phyloP scores from a whole-genome alignment of 1,140 invertebrate species.

The Tetranychus cinnabarinus region DNA sequence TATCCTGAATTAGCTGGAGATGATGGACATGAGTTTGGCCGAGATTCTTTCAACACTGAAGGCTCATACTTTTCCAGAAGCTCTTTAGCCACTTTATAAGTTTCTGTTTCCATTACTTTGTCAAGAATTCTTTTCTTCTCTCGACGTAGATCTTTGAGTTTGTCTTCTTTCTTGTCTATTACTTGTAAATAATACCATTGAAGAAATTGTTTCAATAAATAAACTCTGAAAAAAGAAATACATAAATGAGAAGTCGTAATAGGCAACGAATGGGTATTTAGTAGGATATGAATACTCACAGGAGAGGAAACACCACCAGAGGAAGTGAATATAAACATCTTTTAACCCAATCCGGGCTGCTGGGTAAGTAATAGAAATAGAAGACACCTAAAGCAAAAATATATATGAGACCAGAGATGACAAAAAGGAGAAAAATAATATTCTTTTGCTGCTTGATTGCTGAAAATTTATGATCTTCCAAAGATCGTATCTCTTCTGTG shows the following conservation, averaged over 20 bases:
- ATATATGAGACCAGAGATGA: slow-evolving; percentile 54
- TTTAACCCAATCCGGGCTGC: background rate
- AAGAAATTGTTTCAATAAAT: slow-evolving; percentile 45
- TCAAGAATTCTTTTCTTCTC: slow-evolving; percentile 74
- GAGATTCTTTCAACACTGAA: slow-evolving; percentile 24
- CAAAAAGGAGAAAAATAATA: slow-evolving; percentile 47
- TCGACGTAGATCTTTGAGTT: slow-evolving; percentile 41
- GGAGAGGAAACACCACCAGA: background rate
- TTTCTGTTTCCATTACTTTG: slow-evolving; percentile 89
- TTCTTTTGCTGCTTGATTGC: slow-evolving; percentile 53
- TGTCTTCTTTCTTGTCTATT: slow-evolving; percentile 49
- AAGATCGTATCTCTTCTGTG: slow-evolving; percentile 49
- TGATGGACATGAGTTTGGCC: background rate
- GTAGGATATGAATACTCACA: background rate
- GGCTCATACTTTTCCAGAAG: slow-evolving; percentile 68
- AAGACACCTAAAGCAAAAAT: slow-evolving; percentile 49
- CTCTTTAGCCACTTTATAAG: slow-evolving; percentile 83
- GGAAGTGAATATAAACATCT: background rate
- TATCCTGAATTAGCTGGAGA: background rate
- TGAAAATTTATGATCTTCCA: slow-evolving; percentile 47
- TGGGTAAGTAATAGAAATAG: slow-evolving; percentile 30
- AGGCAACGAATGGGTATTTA: background rate
- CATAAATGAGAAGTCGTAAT: background rate
- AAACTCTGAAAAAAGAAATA: slow-evolving; percentile 32
- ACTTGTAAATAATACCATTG: slow-evolving; percentile 68